These are phyloP conservation scores for Cryptocephalus moraei DNA, from an alignment of 2,888 invertebrate species.

Conservation along the genomic window DNA sequence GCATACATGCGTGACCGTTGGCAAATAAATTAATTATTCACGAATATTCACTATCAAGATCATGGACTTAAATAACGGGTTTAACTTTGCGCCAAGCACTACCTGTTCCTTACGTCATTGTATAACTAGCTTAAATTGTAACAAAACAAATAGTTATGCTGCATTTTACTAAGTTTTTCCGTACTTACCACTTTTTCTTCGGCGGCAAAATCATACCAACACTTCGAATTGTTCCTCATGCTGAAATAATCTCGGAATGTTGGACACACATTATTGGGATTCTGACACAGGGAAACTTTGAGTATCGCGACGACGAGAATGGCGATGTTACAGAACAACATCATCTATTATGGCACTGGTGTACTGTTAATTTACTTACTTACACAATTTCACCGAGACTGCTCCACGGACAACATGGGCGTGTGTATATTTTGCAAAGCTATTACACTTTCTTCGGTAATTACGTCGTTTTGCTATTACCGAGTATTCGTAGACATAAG, in stretches of 20 bases:
- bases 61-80: too few species aligned
- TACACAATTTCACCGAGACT: slow-evolving; percentile 3
- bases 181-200: slow-evolving; percentile 30
- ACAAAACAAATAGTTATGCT: too few species aligned
- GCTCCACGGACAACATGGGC: slow-evolving; percentile 1
- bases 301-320: too few species aligned
- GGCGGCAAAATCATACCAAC: slow-evolving; percentile 33
- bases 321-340: not conserved
- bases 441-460: slow-evolving; percentile 18
- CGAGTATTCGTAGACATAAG: too few species aligned
- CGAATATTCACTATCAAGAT: too few species aligned
- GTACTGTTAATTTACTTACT: not conserved
- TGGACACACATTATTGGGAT: slow-evolving; percentile 31
- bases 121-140: too few species aligned
- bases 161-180: too few species aligned
- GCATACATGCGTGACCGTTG: too few species aligned
- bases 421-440: slow-evolving; percentile 4
- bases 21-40: too few species aligned
- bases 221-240: slow-evolving; percentile 29
- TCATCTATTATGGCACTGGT: not conserved
- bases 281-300: not conserved
- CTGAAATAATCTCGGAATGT: slow-evolving; percentile 29
- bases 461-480: not conserved
- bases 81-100: too few species aligned
- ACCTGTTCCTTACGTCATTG: too few species aligned